Evolutionary conservation across 1,140 invertebrate species (phyloP).

Genomic region (Adoxophyes honmai): DNA sequence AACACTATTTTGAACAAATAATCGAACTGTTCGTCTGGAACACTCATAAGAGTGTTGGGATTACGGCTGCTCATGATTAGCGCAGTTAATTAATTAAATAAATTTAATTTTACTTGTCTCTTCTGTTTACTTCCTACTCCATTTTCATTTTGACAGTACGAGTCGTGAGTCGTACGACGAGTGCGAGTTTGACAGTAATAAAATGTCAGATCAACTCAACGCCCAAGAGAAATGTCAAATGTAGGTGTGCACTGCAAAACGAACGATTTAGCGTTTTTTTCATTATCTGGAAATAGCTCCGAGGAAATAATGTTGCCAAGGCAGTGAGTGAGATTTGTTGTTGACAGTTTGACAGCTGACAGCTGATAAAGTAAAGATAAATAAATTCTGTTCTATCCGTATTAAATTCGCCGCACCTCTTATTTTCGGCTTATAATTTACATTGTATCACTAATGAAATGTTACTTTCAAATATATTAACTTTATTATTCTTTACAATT

Average conservation of each 20-base stretch:
- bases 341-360: neutral
- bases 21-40: conserved; percentile 85
- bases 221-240: too few species aligned
- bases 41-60: conserved; percentile 78
- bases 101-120: conserved; percentile 27
- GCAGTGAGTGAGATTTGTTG: neutral
- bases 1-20: conserved; percentile 91
- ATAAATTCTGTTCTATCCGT: neutral
- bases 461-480: neutral
- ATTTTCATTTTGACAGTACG: conserved; percentile 12
- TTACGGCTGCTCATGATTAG: conserved; percentile 71
- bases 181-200: too few species aligned
- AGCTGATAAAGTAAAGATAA: conserved; percentile 2
- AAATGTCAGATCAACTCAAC: too few species aligned
- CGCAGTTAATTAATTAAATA: conserved; percentile 33
- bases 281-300: too few species aligned
- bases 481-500: neutral
- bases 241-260: too few species aligned
- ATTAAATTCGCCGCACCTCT: neutral
- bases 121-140: conserved; percentile 43
- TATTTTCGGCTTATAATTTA: neutral
- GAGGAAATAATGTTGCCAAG: too few species aligned
- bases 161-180: too few species aligned
- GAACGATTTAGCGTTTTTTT: too few species aligned
- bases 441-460: neutral